phyloP scores from a whole-genome alignment of 2,113 vertebrate genomes.

The Phodopus roborovskii region DNA sequence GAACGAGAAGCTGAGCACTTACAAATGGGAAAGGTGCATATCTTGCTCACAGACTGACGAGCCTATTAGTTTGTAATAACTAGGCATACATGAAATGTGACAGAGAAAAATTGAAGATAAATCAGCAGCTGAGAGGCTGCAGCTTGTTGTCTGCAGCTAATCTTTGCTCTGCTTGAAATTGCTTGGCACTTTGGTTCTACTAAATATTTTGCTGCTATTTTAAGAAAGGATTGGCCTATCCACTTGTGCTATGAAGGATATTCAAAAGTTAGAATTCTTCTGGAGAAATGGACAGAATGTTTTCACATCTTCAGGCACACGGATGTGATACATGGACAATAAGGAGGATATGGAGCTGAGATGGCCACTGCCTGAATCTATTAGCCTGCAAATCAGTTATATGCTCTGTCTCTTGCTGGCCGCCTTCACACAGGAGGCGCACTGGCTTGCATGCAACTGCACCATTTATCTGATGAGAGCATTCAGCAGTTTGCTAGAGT shows the following conservation, averaged over 20 bases:
- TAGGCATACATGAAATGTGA: constrained; percentile 59
- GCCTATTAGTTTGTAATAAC: constrained; percentile 63
- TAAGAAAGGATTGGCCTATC: background rate
- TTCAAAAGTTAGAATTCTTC: constrained; percentile 48
- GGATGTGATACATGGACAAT: background rate
- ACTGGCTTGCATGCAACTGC: background rate
- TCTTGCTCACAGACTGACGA: constrained; percentile 45
- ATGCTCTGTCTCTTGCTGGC: background rate
- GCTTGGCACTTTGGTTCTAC: constrained; percentile 1
- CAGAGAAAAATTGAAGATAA: constrained; percentile 44
- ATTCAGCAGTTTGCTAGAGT: background rate
- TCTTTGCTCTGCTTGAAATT: background rate
- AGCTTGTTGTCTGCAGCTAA: no score
- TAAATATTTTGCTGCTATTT: constrained; percentile 28
- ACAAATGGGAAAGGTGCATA: constrained; percentile 29
- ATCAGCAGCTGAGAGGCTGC: constrained; percentile 34
- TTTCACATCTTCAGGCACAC: background rate
- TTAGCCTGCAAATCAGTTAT: constrained; percentile 32
- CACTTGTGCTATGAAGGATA: background rate
- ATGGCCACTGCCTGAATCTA: background rate
- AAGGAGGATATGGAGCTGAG: background rate
- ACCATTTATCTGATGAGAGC: background rate
- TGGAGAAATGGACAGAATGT: background rate
- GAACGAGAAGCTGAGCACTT: background rate
- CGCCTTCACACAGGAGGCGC: background rate